phyloP scores from a whole-genome alignment of 2,113 vertebrate genomes.

The Poeciliopsis turrubarensis region DNA sequence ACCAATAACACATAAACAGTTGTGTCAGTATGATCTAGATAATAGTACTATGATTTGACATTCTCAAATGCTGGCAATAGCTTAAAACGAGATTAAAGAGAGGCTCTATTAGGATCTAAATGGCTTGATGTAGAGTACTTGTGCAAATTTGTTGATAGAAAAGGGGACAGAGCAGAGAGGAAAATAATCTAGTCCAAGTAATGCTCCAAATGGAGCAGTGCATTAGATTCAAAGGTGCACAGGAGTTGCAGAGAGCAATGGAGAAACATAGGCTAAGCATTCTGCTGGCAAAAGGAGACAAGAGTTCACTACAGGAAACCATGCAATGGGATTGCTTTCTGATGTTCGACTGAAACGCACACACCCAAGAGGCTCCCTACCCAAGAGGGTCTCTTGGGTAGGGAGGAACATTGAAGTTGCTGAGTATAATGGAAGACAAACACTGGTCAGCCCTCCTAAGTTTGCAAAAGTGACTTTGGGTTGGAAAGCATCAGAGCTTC shows the following conservation, averaged over 20 bases:
- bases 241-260: background rate
- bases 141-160: background rate
- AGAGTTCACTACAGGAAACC: background rate
- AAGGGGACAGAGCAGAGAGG: background rate
- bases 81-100: background rate
- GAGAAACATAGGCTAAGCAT: background rate
- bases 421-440: background rate
- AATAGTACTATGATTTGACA: background rate
- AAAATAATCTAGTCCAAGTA: background rate
- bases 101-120: background rate
- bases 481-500: conserved; percentile 13
- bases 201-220: background rate
- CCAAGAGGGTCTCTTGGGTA: background rate
- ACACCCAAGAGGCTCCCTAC: too few species aligned
- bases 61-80: background rate
- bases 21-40: background rate
- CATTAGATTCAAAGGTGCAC: background rate
- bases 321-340: background rate
- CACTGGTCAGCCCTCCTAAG: conserved; percentile 1
- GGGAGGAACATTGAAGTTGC: background rate
- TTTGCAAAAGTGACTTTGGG: conserved; percentile 14
- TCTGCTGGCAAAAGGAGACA: background rate
- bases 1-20: background rate
- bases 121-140: background rate
- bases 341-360: background rate